Base-by-base conservation (phyloP, 2,888 invertebrate genomes). In the Psylliodes chrysocephalus region DNA sequence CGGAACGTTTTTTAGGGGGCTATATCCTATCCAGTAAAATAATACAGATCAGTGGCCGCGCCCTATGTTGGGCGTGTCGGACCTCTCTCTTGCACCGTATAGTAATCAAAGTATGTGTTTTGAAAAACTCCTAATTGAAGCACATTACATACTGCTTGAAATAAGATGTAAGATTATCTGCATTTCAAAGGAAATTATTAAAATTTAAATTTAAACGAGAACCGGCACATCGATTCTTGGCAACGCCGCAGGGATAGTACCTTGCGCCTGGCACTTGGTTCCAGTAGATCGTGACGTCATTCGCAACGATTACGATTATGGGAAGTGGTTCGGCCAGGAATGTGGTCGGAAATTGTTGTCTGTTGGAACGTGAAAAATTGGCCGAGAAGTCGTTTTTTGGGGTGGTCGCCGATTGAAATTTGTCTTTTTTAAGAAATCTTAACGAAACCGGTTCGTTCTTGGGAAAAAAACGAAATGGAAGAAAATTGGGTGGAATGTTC, bases 321-420 rank as follows among this genome's bases (percentile, higher is more conserved):
- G 56, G 44, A 56, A 40, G 35, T 40, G 38, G 40, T 54, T 54
- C 25, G n/a, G 30, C 12, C 44, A 56, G 40, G 56, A 56, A 56
- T 56, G 56, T 46, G 25, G 56, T 56, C 56, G 44, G 17, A 56
- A 56, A 56, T 56, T 18, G 14, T 14, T 47, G 12, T 28, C 28
- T 25, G 15, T 1, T 25, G 25, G 19, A 17, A 17, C 40, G 33
- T 33, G 33, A 33, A 33, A 33, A 33, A 33, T 33, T 33, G 33
- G 10, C 10, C 10, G 33, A 5, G 8, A 33, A 33, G 33, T 33
- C 10, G 33, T 2, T 33, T n/a, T 33, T 33, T 33, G n/a, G 33
- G 33, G 33, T 33, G 33, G 33, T 33, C 33, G 33, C 33, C 14
- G 38, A 38, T 14, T 14, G 12, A 38, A 38, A 38, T 38, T 38